Conservation (phyloP, 1,140 invertebrate genomes). For the Ectropis grisescens region DNA sequence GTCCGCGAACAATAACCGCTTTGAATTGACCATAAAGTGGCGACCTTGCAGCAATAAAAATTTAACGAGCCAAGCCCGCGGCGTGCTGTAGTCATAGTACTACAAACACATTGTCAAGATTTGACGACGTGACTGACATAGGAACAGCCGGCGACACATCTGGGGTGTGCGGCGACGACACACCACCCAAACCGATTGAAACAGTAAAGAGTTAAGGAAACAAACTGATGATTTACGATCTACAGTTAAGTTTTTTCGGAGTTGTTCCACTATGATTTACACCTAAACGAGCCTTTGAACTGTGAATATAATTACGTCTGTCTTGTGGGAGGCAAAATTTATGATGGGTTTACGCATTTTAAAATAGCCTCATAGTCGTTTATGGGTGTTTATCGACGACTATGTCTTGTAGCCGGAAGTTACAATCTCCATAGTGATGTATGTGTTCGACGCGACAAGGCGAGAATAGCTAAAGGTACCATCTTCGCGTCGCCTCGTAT, state of each 20-base stretch:
- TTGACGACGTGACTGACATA: slow-evolving; percentile 61
- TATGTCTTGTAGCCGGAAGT: slow-evolving; percentile 12
- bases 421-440: slow-evolving; percentile 14
- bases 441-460: slow-evolving; percentile 8
- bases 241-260: slow-evolving; percentile 6
- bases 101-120: slow-evolving; percentile 49
- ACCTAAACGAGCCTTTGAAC: too few species aligned
- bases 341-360: too few species aligned
- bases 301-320: too few species aligned
- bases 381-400: slow-evolving; percentile 7
- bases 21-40: slow-evolving; percentile 69
- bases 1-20: slow-evolving; percentile 64
- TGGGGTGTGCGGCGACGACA: slow-evolving; percentile 20
- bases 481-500: too few species aligned
- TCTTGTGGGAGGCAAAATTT: too few species aligned
- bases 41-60: slow-evolving; percentile 72
- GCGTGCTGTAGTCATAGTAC: too few species aligned
- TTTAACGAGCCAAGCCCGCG: slow-evolving; percentile 66
- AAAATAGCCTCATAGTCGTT: slow-evolving; percentile 2
- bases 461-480: too few species aligned
- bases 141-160: slow-evolving; percentile 53
- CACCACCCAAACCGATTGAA: slow-evolving; percentile 20
- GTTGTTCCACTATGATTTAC: too few species aligned
- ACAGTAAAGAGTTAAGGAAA: slow-evolving; percentile 37
- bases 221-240: slow-evolving; percentile 27